These are phyloP conservation scores for Cynaeus angustus DNA, from an alignment of 2,888 invertebrate genomes.

Conservation along the genomic window DNA sequence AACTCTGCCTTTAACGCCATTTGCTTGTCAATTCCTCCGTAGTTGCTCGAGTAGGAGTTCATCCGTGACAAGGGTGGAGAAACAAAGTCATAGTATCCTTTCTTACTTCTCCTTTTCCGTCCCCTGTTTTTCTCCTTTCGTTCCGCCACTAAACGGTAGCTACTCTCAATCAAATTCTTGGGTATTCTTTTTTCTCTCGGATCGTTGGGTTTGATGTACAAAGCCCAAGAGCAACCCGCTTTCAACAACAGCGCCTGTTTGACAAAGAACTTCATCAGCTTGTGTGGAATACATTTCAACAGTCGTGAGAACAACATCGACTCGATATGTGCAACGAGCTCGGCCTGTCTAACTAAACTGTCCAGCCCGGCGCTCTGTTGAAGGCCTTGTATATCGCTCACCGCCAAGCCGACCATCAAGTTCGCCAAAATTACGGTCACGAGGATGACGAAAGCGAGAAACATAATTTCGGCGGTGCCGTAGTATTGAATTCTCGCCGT, in stretches of 20 bases:
- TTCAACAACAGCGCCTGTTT: slow-evolving; percentile 84
- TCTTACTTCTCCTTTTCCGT: slow-evolving; percentile 65
- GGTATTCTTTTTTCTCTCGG: slow-evolving; percentile 87
- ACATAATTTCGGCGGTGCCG: slow-evolving; percentile 84
- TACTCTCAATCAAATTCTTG: slow-evolving; percentile 81
- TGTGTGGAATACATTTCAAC: slow-evolving; percentile 77
- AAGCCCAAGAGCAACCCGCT: slow-evolving; percentile 81
- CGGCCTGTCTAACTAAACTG: slow-evolving; percentile 86
- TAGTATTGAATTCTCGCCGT: slow-evolving; percentile 73
- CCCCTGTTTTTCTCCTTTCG: slow-evolving; percentile 77
- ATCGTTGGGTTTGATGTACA: slow-evolving; percentile 88
- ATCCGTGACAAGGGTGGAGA: slow-evolving; percentile 59
- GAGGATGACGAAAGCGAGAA: slow-evolving; percentile 83
- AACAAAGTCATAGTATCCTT: slow-evolving; percentile 39
- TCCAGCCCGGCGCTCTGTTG: slow-evolving; percentile 88
- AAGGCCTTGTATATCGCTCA: slow-evolving; percentile 88
- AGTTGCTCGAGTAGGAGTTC: slow-evolving; percentile 57
- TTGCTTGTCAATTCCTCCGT: slow-evolving; percentile 44
- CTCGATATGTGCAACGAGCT: slow-evolving; percentile 87
- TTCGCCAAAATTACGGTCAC: slow-evolving; percentile 90
- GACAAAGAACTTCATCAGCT: slow-evolving; percentile 79
- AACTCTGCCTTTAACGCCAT: slow-evolving; percentile 55
- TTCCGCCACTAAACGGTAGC: slow-evolving; percentile 84
- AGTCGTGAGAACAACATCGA: slow-evolving; percentile 87
- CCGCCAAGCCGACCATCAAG: slow-evolving; percentile 88